phyloP scores from a whole-genome alignment of 1,140 invertebrate species.

The Helicoverpa zea region DNA sequence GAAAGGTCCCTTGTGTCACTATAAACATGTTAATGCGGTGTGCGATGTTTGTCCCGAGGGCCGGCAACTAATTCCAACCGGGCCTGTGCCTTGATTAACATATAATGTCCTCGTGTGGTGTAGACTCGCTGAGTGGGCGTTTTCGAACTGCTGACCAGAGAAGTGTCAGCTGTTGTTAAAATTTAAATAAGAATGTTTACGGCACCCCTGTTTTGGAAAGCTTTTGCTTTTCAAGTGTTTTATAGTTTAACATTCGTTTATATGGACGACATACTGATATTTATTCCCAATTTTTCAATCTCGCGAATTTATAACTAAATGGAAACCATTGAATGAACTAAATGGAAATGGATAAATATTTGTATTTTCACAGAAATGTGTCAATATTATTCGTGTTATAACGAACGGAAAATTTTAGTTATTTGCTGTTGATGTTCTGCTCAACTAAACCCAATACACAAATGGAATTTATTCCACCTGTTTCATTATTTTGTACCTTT shows the following conservation, averaged over 20 bases:
- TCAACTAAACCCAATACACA: background rate
- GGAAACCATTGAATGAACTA: background rate
- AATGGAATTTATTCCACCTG: too few relatives aligned
- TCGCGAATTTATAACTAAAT: background rate
- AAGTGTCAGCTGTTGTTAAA: slow-evolving; percentile 30
- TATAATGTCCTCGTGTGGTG: slow-evolving; percentile 46
- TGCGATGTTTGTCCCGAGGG: slow-evolving; percentile 43
- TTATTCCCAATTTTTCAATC: background rate
- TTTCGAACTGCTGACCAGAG: slow-evolving; percentile 15
- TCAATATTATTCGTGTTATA: background rate
- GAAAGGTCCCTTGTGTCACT: slow-evolving; percentile 40
- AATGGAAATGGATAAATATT: too few relatives aligned
- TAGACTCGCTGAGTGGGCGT: slow-evolving; percentile 13
- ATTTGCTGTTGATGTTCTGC: slow-evolving; percentile 5
- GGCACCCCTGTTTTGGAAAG: background rate
- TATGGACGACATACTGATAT: background rate
- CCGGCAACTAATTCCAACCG: slow-evolving; percentile 44
- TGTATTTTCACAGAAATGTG: background rate
- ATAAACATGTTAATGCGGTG: slow-evolving; percentile 46
- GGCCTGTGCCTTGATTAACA: slow-evolving; percentile 44
- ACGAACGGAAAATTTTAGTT: background rate
- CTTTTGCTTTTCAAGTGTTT: slow-evolving; percentile 2
- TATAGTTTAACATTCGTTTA: slow-evolving; percentile 5
- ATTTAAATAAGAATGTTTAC: slow-evolving; percentile 35
- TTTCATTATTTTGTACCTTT: too few relatives aligned